Percentiles rank a stretch among this genome's conserved stretches.
Conservation (phyloP, 2,888 invertebrate genomes). For the Eupeodes luniger region DNA sequence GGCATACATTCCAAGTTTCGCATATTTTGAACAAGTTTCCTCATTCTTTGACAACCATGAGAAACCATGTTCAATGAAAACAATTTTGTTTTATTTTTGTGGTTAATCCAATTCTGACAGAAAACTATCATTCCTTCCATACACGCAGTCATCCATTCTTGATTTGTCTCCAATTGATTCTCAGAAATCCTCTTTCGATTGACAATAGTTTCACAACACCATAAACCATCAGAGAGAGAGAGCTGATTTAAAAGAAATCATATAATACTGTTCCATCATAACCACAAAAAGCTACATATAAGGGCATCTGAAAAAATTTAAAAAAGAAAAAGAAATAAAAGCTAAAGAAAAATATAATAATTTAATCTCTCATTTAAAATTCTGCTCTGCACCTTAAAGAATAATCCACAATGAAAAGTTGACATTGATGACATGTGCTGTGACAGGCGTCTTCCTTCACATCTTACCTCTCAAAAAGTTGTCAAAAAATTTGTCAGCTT, state of each 20-base stretch:
- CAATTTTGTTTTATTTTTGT: not conserved
- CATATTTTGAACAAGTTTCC: too few relatives aligned
- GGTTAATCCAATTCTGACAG: not conserved
- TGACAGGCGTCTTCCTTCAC: constrained; percentile 68
- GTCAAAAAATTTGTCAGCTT: constrained; percentile 68
- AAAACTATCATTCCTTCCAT: not conserved
- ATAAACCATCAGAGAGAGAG: not conserved
- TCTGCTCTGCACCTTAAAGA: constrained; percentile 48
- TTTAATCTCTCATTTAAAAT: constrained; percentile 57
- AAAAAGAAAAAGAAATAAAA: not conserved
- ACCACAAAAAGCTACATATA: not conserved
- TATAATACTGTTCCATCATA: not conserved
- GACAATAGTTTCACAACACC: constrained; percentile 10
- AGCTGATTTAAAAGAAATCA: constrained; percentile 7
- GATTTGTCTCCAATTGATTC: not conserved
- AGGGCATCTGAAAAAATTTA: not conserved
- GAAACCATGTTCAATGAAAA: too few relatives aligned
- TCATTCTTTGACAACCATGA: too few relatives aligned
- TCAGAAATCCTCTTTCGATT: not conserved
- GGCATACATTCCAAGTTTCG: too few relatives aligned
- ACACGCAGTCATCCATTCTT: not conserved
- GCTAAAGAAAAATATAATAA: not conserved
- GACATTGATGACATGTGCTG: constrained; percentile 65
- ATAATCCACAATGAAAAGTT: constrained; percentile 43
- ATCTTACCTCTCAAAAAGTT: constrained; percentile 63